These are phyloP conservation scores for Trichonephila clavipes DNA, from an alignment of 1,140 invertebrate genomes.

Conservation along the genomic window DNA sequence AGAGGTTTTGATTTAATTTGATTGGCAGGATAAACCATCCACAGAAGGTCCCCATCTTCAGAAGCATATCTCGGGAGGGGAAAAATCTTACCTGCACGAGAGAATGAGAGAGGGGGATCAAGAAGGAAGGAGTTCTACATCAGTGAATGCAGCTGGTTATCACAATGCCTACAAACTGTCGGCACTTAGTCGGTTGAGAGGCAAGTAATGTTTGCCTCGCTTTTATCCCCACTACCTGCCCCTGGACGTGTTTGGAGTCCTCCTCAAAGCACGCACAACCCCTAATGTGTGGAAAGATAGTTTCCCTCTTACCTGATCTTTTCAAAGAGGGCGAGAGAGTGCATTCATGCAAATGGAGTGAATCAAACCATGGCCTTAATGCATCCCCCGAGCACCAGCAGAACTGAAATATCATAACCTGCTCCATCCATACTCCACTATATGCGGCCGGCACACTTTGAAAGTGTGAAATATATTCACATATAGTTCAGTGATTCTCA, in stretches of 20 bases:
- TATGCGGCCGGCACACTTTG: too few relatives aligned
- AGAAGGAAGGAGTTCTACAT: conserved; percentile 39
- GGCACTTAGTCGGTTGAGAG: conserved; percentile 2
- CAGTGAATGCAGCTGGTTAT: conserved; percentile 18
- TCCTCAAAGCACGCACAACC: too few relatives aligned
- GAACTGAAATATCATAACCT: too few relatives aligned
- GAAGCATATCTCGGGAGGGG: too few relatives aligned
- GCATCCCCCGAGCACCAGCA: not conserved
- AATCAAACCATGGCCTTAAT: not conserved
- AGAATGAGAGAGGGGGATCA: not conserved
- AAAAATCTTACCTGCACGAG: too few relatives aligned
- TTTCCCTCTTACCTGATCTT: not conserved
- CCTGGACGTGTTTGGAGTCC: too few relatives aligned
- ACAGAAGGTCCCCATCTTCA: too few relatives aligned
- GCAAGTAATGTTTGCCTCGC: not conserved
- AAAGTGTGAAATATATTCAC: too few relatives aligned
- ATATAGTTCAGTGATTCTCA: too few relatives aligned
- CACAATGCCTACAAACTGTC: conserved; percentile 8
- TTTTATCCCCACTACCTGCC: not conserved
- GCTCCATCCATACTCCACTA: too few relatives aligned
- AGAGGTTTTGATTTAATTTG: not conserved
- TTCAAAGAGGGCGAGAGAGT: not conserved
- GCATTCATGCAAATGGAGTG: not conserved
- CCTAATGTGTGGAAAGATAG: too few relatives aligned
- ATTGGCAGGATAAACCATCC: not conserved